Conservation (phyloP, 1,140 invertebrate genomes). For the Trichoplusia ni region DNA sequence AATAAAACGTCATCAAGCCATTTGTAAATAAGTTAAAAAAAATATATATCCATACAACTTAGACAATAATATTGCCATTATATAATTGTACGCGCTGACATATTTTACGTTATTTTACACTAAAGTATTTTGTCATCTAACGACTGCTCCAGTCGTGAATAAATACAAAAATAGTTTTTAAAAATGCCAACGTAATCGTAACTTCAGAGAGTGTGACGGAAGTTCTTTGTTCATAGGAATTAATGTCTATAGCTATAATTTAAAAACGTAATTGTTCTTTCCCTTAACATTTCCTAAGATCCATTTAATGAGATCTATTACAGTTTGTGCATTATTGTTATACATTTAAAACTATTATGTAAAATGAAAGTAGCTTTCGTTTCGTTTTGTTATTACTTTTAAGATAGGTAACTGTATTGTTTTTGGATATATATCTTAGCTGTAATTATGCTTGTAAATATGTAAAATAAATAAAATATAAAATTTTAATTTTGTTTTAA, state of each 20-base stretch:
- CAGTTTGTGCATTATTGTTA: slow-evolving; percentile 11
- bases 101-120: not conserved
- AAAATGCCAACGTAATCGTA: not conserved
- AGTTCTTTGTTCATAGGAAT: slow-evolving; percentile 22
- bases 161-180: slow-evolving; percentile 13
- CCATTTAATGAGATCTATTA: not conserved
- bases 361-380: slow-evolving; percentile 17
- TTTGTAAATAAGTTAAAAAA: slow-evolving; percentile 12
- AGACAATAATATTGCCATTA: slow-evolving; percentile 22
- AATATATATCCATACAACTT: slow-evolving; percentile 13
- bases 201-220: slow-evolving; percentile 27
- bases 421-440: slow-evolving; percentile 30
- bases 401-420: slow-evolving; percentile 18
- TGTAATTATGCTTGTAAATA: slow-evolving; percentile 34
- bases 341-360: slow-evolving; percentile 19
- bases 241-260: slow-evolving; percentile 17
- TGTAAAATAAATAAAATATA: slow-evolving; percentile 26
- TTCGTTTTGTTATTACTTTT: slow-evolving; percentile 26
- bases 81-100: slow-evolving; percentile 7
- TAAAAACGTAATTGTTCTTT: slow-evolving; percentile 19
- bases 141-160: slow-evolving; percentile 4
- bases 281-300: slow-evolving; percentile 3
- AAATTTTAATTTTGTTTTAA: slow-evolving; percentile 1
- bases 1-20: not conserved
- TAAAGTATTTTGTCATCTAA: not conserved